A percentile compares a stretch with the other conserved stretches of the same genome.
Evolutionary conservation across 2,888 invertebrate genomes (phyloP).

Genomic region (Mythimna impura): DNA sequence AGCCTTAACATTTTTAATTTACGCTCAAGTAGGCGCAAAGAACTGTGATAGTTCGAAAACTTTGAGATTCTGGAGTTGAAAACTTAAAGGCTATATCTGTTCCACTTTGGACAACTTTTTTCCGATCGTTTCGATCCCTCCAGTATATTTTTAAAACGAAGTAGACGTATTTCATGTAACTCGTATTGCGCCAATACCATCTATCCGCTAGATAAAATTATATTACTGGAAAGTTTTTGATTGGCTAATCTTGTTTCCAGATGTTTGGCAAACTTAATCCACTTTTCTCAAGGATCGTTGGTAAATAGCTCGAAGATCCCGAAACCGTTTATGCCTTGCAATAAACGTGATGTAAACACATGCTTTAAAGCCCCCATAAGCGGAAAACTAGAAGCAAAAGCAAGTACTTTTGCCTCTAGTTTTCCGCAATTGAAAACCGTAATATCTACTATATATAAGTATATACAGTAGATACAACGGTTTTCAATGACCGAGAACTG

Average conservation of each 20-base stretch:
- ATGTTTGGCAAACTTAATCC: not conserved
- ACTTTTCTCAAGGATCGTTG: not conserved
- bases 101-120: not conserved
- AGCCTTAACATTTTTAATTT: constrained; percentile 22
- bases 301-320: not conserved
- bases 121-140: not conserved
- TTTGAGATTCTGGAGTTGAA: not conserved
- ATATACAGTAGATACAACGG: too few relatives aligned
- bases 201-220: not conserved
- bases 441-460: too few relatives aligned
- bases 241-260: constrained; percentile 1
- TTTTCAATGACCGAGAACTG: constrained; percentile 7
- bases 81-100: constrained; percentile 2
- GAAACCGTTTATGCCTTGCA: constrained; percentile 13
- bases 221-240: not conserved
- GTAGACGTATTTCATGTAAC: not conserved
- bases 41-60: constrained; percentile 11
- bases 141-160: not conserved
- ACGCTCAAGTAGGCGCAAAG: not conserved
- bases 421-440: too few relatives aligned
- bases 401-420: too few relatives aligned
- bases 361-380: constrained; percentile 6
- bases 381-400: not conserved
- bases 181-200: not conserved
- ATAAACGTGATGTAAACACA: constrained; percentile 18